Conservation (phyloP, 92 coral and sea anemone species). For the Palythoa heliodiscus region DNA sequence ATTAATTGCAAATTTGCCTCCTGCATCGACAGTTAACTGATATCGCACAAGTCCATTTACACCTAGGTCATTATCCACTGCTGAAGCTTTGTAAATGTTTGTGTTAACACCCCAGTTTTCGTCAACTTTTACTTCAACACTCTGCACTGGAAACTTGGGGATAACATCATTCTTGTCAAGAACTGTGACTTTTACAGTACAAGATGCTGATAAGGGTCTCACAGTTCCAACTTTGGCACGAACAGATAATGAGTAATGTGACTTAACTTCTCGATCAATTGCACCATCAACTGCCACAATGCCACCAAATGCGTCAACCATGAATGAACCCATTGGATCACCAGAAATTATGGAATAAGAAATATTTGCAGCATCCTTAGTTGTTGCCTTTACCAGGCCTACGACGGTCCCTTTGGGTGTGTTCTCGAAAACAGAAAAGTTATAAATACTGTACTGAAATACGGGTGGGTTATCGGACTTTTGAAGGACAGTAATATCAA, state of each 20-base stretch:
- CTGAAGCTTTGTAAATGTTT: conserved; percentile 63
- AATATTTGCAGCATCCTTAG: conserved; percentile 64
- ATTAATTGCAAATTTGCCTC: conserved; percentile 71
- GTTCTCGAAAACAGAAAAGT: conserved; percentile 90
- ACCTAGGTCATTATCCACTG: conserved; percentile 83
- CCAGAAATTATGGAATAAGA: conserved; percentile 79
- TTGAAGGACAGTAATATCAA: conserved; percentile 80
- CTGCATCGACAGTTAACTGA: conserved; percentile 69
- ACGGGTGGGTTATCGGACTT: conserved; percentile 80
- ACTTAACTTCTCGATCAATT: conserved; percentile 79
- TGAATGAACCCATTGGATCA: conserved; percentile 73
- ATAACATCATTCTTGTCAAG: conserved; percentile 89
- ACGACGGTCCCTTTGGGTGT: conserved; percentile 78
- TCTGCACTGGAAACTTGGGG: conserved; percentile 69
- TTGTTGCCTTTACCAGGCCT: conserved; percentile 82
- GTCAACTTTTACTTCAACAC: conserved; percentile 68
- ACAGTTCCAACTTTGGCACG: conserved; percentile 74
- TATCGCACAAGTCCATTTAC: conserved; percentile 80
- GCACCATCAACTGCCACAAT: conserved; percentile 78
- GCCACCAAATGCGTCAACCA: conserved; percentile 84
- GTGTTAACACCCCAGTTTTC: conserved; percentile 68
- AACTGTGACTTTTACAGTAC: conserved; percentile 72
- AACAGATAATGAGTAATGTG: conserved; percentile 61
- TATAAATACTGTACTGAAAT: conserved; percentile 72
- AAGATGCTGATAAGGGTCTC: conserved; percentile 69